A percentile compares a stretch with the other conserved stretches of the same genome.
phyloP scores from a whole-genome alignment of 2,797 vertebrate species.

The Acrossocheilus fasciatus region DNA sequence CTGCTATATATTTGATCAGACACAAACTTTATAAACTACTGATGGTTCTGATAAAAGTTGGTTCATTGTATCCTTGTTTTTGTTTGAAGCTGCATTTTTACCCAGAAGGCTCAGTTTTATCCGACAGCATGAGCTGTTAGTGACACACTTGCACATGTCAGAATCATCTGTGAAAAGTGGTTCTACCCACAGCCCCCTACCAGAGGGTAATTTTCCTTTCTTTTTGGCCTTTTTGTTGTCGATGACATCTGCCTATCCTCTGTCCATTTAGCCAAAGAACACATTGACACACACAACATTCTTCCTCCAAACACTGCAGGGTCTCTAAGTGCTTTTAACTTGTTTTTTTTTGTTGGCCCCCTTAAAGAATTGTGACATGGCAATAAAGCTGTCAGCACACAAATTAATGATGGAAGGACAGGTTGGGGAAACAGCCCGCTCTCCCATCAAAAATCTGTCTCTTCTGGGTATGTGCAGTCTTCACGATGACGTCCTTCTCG shows the following conservation, averaged over 20 bases:
- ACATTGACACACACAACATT: not conserved
- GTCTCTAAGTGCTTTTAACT: constrained; percentile 58
- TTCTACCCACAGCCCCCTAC: not conserved
- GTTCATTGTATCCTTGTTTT: constrained; percentile 1
- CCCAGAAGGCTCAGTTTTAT: not conserved
- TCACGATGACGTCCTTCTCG: not conserved
- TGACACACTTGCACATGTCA: not conserved
- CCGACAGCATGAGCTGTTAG: constrained; percentile 7
- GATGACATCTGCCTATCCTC: constrained; percentile 18
- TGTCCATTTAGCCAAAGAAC: constrained; percentile 16
- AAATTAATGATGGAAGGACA: constrained; percentile 68
- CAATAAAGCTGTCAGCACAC: constrained; percentile 75
- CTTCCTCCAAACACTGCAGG: constrained; percentile 60
- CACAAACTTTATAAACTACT: not conserved
- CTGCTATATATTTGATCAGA: not conserved
- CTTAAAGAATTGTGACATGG: constrained; percentile 68
- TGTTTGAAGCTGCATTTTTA: constrained; percentile 15
- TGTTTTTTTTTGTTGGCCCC: constrained; percentile 66
- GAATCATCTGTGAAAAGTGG: constrained; percentile 17
- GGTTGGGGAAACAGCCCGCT: constrained; percentile 59
- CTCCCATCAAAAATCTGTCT: constrained; percentile 30
- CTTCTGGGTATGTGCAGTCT: not conserved
- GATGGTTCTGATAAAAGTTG: not conserved
- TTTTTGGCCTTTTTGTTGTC: constrained; percentile 5
- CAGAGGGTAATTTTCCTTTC: constrained; percentile 17